Conservation (phyloP, 2,113 vertebrate species). For the Marmota monax region DNA sequence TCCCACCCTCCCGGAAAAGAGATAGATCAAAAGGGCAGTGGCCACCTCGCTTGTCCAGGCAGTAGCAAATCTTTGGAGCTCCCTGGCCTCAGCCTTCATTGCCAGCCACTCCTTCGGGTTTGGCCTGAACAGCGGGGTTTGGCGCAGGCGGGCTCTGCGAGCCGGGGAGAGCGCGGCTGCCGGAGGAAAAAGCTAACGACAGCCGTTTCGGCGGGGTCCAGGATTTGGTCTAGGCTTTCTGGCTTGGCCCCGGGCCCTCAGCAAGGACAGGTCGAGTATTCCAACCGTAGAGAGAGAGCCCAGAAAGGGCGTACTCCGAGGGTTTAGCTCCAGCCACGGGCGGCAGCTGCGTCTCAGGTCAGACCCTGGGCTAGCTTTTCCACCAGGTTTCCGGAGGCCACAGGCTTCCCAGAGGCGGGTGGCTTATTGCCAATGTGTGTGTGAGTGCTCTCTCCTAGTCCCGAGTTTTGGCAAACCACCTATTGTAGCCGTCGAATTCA, state of each 20-base stretch:
- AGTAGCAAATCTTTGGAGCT: not conserved
- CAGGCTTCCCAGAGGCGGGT: constrained; percentile 87
- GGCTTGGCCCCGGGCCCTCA: not conserved
- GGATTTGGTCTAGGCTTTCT: not conserved
- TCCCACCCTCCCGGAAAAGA: not conserved
- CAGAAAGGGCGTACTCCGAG: accelerated
- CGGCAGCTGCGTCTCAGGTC: accelerated
- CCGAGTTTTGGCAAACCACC: constrained; percentile 88
- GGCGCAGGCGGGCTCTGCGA: not conserved
- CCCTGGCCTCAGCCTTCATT: not conserved
- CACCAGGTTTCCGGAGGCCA: constrained; percentile 87
- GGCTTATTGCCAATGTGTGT: constrained; percentile 87
- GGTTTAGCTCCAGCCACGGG: not conserved
- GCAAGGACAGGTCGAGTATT: not conserved
- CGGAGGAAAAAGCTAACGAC: accelerated
- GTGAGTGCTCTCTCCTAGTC: constrained; percentile 87
- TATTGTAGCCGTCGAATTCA: constrained; percentile 88
- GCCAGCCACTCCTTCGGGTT: not conserved
- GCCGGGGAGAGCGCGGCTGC: not conserved
- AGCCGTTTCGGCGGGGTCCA: accelerated
- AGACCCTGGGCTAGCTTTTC: constrained; percentile 75
- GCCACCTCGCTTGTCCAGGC: not conserved
- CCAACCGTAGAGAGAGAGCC: not conserved
- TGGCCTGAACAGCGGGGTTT: not conserved
- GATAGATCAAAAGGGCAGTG: not conserved